phyloP scores from a whole-genome alignment of 2,113 vertebrate genomes.

The Brevimyrus niger region DNA sequence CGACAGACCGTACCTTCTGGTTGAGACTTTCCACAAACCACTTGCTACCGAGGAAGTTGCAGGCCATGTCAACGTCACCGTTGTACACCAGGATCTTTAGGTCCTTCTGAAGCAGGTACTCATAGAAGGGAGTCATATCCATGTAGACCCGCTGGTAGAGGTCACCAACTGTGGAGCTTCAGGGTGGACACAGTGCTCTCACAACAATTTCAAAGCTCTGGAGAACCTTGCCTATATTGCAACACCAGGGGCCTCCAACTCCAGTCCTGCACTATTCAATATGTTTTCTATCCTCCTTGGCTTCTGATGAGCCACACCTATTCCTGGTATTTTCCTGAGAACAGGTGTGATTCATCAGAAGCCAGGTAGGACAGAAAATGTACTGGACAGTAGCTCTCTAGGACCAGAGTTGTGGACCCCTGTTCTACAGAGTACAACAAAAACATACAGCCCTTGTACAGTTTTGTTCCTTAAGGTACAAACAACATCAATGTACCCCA shows the following conservation, averaged over 20 bases:
- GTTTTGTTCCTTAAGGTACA: neutral
- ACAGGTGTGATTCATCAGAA: neutral
- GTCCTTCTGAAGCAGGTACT: slow-evolving; percentile 14
- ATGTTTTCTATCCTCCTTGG: neutral
- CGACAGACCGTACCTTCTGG: slow-evolving; percentile 15
- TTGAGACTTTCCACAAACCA: slow-evolving; percentile 31
- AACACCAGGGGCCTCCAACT: neutral
- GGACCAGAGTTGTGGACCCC: neutral
- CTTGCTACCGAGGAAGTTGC: slow-evolving; percentile 33
- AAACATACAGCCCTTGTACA: neutral
- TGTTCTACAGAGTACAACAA: neutral
- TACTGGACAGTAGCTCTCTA: neutral
- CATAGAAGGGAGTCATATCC: slow-evolving; percentile 22
- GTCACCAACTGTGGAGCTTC: slow-evolving; percentile 13
- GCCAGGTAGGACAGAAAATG: neutral
- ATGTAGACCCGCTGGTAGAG: slow-evolving; percentile 13
- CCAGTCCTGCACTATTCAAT: neutral
- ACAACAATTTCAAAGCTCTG: neutral
- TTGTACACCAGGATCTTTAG: slow-evolving; percentile 26
- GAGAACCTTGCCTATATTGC: neutral
- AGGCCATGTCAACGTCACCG: slow-evolving; percentile 31
- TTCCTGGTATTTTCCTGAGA: neutral
- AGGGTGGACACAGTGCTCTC: neutral
- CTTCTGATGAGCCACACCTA: neutral
- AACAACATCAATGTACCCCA: neutral